Base-by-base conservation (phyloP, 2,888 invertebrate species). In the Poecilus cupreus region DNA sequence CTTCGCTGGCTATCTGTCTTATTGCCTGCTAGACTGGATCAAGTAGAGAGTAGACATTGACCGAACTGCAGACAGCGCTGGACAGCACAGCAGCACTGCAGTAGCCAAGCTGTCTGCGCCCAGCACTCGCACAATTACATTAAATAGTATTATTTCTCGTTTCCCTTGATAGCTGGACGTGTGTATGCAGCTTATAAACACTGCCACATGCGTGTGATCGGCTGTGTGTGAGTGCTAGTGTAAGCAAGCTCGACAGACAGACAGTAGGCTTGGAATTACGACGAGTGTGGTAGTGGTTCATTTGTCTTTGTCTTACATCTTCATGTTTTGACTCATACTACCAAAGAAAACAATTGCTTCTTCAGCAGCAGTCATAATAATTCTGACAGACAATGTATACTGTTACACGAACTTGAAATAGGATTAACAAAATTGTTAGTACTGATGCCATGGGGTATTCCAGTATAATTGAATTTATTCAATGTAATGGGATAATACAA, bases 101-200 rank as follows among this genome's bases (percentile, higher is more conserved):
- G 72, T 72, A 72, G 72, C 72, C 72, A 72, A 43, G 72, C 72
- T 46, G 72, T 72, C 72, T 72, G 72, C 46, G 46, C 20, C n/a
- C 60, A 60, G 26, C n/a, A 20, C 5, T 16, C 43, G 37, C 46
- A 72, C 72, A 72, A 72, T 72, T 46, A 72, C 72, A 46, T 22
- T 72, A 72, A 72, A 72, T 72, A 72, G 46, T 72, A 72, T 70
- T 46, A 72, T 46, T 46, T 72, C 72, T 72, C 46, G 72, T 72
- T 72, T 72, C 46, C 46, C 72, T 72, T 72, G 72, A 72, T 72
- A 43, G 46, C 26, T 68, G 64, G 72, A 72, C 49, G 22, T 26
- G 22, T 26, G 46, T 72, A 26, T 22, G n/a, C 32, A 26, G 60
- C 60, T 60, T 60, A 51, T 68, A 68, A 68, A 68, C 37, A 72